A percentile compares a stretch with the other conserved stretches of the same genome.
Evolutionary conservation across 2,113 vertebrate genomes (phyloP).

Genomic region (Columba janthina): DNA sequence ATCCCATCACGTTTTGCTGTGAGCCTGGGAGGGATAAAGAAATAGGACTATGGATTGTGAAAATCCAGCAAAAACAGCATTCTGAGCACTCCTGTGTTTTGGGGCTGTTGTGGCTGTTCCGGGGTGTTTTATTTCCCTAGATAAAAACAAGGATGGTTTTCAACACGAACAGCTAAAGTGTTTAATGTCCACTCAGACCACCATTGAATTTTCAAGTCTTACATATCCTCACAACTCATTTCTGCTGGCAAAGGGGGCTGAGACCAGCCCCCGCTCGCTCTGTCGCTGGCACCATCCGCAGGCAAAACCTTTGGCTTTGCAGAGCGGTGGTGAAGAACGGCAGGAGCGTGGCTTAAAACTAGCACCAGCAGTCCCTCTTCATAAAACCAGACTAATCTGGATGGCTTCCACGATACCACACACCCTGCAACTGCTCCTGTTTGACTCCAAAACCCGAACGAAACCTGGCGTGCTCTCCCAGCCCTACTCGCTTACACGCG

Average conservation of each 20-base stretch:
- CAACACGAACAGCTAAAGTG: not conserved
- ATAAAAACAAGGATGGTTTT: not conserved
- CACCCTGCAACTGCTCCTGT: slow-evolving; percentile 78
- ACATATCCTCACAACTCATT: not conserved
- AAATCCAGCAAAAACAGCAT: not conserved
- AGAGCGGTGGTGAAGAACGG: not conserved
- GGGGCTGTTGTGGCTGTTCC: not conserved
- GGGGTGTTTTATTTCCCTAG: not conserved
- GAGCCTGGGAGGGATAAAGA: not conserved
- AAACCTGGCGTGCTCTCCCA: slow-evolving; percentile 72
- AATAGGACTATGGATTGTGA: not conserved
- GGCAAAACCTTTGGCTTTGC: not conserved
- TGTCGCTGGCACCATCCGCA: fast-evolving
- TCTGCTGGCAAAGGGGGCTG: not conserved
- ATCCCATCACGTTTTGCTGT: not conserved
- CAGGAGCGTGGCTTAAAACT: not conserved
- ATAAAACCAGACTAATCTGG: slow-evolving; percentile 59
- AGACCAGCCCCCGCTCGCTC: not conserved
- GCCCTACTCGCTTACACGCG: slow-evolving; percentile 53
- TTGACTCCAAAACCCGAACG: slow-evolving; percentile 80
- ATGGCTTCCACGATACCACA: slow-evolving; percentile 83
- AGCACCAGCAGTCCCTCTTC: slow-evolving; percentile 75
- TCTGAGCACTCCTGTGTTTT: not conserved
- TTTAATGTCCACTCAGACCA: not conserved
- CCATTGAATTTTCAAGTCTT: not conserved